Evolutionary conservation across 2,113 vertebrate genomes (phyloP).

Genomic region (Heptranchias perlo): DNA sequence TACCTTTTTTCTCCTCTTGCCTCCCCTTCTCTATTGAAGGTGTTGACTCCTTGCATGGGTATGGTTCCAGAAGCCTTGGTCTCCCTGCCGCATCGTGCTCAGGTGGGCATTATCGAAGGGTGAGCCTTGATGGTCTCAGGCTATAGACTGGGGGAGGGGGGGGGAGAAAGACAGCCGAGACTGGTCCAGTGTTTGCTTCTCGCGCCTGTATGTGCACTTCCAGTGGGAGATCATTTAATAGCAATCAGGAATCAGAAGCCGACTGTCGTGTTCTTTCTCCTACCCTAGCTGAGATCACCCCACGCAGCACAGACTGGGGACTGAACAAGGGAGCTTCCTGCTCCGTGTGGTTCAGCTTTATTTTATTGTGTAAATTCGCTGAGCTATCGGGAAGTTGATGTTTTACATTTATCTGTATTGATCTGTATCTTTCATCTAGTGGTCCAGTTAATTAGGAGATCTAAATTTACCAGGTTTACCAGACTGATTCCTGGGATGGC

Average conservation of each 20-base stretch:
- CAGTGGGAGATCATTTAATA: neutral
- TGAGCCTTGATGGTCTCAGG: neutral
- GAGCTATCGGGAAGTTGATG: too few relatives aligned
- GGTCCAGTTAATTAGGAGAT: neutral
- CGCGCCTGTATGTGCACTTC: neutral
- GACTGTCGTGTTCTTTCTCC: neutral
- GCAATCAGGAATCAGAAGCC: neutral
- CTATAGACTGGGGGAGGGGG: neutral
- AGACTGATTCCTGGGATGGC: too few relatives aligned
- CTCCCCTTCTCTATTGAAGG: neutral
- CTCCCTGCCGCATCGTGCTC: neutral
- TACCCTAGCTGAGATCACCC: neutral
- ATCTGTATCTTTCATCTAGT: neutral
- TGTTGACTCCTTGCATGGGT: neutral
- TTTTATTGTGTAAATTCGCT: neutral
- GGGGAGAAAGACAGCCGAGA: neutral
- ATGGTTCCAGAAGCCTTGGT: neutral
- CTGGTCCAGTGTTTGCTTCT: neutral
- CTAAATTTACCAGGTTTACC: too few relatives aligned
- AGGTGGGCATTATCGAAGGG: neutral
- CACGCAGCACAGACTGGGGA: neutral
- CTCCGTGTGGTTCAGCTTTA: neutral
- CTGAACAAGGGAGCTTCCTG: neutral
- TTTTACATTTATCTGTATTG: too few relatives aligned
- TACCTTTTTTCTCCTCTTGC: neutral